These are phyloP conservation scores for Arrhopalites spinosus DNA, from an alignment of 2,888 invertebrate genomes.

Conservation along the genomic window DNA sequence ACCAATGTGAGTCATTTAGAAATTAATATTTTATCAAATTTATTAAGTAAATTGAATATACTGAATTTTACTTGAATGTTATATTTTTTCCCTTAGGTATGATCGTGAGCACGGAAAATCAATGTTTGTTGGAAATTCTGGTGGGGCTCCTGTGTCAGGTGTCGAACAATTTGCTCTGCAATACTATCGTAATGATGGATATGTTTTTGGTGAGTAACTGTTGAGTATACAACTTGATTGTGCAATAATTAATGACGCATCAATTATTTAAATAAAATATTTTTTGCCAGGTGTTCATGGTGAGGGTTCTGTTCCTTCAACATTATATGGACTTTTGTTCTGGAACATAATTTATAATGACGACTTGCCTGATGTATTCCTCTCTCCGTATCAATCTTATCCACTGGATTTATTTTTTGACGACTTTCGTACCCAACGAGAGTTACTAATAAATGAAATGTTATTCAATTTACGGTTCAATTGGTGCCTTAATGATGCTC, in stretches of 20 bases:
- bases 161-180: conserved; percentile 67
- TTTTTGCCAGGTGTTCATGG: no score
- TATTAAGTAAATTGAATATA: conserved; percentile 1
- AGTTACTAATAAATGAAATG: conserved; percentile 65
- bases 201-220: conserved; percentile 59
- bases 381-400: conserved; percentile 56
- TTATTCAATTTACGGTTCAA: conserved; percentile 57
- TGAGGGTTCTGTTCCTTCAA: conserved; percentile 65
- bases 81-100: conserved; percentile 28
- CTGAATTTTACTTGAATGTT: not conserved
- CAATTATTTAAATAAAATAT: no score
- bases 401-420: conserved; percentile 74
- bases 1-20: conserved; percentile 39
- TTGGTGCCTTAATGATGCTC: conserved; percentile 61
- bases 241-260: no score
- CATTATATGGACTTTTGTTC: conserved; percentile 71
- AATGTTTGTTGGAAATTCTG: conserved; percentile 51
- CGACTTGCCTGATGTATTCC: conserved; percentile 63
- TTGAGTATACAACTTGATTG: no score
- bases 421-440: conserved; percentile 71
- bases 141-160: conserved; percentile 60
- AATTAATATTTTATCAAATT: conserved; percentile 20
- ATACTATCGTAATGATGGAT: conserved; percentile 64
- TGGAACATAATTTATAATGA: conserved; percentile 76
- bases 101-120: conserved; percentile 47